Conservation (phyloP, 2,113 vertebrate genomes). For the Paraplagusia blochii region DNA sequence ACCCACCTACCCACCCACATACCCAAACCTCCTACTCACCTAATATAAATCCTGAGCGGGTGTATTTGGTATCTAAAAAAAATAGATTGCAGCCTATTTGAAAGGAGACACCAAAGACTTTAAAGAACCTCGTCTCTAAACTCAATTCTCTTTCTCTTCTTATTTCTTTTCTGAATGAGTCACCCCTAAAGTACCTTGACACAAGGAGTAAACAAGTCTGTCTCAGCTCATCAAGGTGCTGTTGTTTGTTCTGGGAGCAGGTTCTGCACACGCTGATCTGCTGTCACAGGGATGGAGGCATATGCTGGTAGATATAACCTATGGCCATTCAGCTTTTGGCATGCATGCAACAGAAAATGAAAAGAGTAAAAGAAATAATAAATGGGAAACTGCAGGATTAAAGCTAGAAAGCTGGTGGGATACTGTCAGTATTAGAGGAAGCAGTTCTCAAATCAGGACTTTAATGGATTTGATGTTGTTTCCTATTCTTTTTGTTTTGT, state of each 20-base stretch:
- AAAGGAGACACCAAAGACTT: conserved; percentile 11
- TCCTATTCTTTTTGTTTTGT: conserved; percentile 27
- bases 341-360: no score
- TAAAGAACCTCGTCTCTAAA: conserved; percentile 34
- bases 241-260: conserved; percentile 60
- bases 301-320: conserved; percentile 6
- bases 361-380: no score
- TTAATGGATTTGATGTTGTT: conserved; percentile 12
- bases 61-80: no score
- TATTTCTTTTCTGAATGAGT: conserved; percentile 27
- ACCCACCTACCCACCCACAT: no score
- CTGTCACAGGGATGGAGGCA: conserved; percentile 37
- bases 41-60: no score
- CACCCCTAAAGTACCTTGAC: conserved; percentile 62
- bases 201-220: conserved; percentile 52
- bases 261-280: conserved; percentile 33
- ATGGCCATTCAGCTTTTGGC: no score
- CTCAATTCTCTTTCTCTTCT: conserved; percentile 16
- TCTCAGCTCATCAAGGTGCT: conserved; percentile 64
- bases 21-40: no score
- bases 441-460: conserved; percentile 1
- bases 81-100: no score
- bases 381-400: no score
- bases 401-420: no score
- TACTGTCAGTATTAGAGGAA: no score